Conservation (phyloP, 1,140 invertebrate genomes). For the Orussus abietinus region DNA sequence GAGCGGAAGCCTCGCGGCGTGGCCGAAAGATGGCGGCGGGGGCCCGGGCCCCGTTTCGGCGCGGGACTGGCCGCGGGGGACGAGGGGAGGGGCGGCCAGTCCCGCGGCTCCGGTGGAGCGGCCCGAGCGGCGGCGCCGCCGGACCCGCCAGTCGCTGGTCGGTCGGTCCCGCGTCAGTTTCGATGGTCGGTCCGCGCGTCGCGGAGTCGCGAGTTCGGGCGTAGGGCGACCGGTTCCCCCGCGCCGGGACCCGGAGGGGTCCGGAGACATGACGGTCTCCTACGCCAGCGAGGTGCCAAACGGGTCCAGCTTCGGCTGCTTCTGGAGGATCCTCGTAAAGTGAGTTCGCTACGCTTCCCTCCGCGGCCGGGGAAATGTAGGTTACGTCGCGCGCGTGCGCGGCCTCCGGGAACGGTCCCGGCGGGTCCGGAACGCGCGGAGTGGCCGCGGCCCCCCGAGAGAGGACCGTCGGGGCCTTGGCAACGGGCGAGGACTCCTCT, state of each 20-base stretch:
- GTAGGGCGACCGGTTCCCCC: constrained; percentile 15
- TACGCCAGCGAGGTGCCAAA: constrained; percentile 85
- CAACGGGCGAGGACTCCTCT: too few species aligned
- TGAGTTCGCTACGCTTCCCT: constrained; percentile 57
- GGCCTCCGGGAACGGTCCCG: too few species aligned
- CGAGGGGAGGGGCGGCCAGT: constrained; percentile 28
- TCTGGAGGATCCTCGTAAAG: constrained; percentile 82
- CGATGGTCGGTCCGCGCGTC: constrained; percentile 30
- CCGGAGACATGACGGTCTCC: constrained; percentile 71
- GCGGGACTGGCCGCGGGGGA: constrained; percentile 35
- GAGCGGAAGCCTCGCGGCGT: too few species aligned
- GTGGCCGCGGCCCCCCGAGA: too few species aligned
- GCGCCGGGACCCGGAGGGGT: constrained; percentile 15
- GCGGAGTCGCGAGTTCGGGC: constrained; percentile 11
- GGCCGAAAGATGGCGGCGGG: constrained; percentile 39
- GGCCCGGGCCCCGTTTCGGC: constrained; percentile 39
- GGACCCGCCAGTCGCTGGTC: constrained; percentile 40
- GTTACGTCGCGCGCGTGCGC: background rate
- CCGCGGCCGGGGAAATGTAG: too few species aligned
- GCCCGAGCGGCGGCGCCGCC: constrained; percentile 30
- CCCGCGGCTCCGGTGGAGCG: constrained; percentile 37
- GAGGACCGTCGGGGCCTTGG: too few species aligned
- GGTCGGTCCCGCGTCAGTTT: constrained; percentile 30
- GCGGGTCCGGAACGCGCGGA: too few species aligned
- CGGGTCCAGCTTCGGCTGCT: constrained; percentile 85